Percentiles rank a stretch among this genome's conserved stretches.
Evolutionary conservation across 2,113 vertebrate genomes (phyloP).

Genomic region (Corythoichthys haematopterus): DNA sequence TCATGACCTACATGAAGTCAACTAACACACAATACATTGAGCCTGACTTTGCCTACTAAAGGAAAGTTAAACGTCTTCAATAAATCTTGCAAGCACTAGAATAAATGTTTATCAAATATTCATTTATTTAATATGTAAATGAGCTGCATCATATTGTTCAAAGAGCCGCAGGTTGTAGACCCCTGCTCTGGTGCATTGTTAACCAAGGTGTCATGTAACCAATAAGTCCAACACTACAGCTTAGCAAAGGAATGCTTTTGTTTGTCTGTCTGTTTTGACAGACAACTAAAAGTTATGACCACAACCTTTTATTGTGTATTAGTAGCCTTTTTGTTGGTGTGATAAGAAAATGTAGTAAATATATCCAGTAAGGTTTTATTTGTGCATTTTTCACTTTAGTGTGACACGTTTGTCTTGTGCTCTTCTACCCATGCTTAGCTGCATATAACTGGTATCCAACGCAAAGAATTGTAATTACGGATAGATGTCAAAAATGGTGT

Average conservation of each 20-base stretch:
- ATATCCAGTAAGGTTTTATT: constrained; percentile 6
- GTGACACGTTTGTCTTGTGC: constrained; percentile 15
- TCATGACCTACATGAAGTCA: too few relatives aligned
- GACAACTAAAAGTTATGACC: not conserved
- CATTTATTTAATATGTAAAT: too few relatives aligned
- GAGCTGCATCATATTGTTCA: too few relatives aligned
- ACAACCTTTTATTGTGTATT: not conserved
- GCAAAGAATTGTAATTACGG: constrained; percentile 46
- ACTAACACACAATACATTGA: too few relatives aligned
- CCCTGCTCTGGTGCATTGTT: not conserved
- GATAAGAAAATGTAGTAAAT: not conserved
- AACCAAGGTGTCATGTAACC: not conserved
- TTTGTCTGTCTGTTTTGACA: not conserved
- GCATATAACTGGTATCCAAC: constrained; percentile 33
- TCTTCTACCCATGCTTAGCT: constrained; percentile 28
- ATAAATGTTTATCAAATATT: too few relatives aligned
- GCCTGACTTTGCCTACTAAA: too few relatives aligned
- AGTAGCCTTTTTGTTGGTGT: not conserved
- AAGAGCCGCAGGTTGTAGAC: too few relatives aligned
- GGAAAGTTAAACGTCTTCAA: too few relatives aligned
- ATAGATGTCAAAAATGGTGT: constrained; percentile 60
- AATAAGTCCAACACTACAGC: not conserved
- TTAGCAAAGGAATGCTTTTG: not conserved
- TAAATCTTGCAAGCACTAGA: too few relatives aligned
- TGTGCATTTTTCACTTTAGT: constrained; percentile 11